Conservation (phyloP, 2,113 vertebrate genomes). For the Syngnathoides biaculeatus region DNA sequence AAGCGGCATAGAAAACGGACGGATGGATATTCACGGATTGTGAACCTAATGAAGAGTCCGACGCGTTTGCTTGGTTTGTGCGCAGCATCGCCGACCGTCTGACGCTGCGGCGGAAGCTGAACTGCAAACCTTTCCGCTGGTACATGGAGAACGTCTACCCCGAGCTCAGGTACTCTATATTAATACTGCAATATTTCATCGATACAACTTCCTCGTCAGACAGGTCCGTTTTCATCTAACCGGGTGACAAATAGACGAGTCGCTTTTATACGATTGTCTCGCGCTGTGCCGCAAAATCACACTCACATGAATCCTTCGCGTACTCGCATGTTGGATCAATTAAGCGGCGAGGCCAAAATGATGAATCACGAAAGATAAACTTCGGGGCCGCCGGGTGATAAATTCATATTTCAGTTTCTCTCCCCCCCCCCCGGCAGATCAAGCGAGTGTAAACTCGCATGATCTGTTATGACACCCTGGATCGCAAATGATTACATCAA, state of each 20-base stretch:
- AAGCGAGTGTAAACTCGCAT: not conserved
- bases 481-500: not conserved
- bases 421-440: not conserved
- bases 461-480: not conserved
- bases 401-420: not conserved
- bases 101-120: conserved; percentile 85
- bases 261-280: not conserved
- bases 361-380: conserved; percentile 5
- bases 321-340: not conserved
- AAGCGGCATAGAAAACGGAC: no score
- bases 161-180: conserved; percentile 82
- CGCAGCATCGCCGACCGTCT: conserved; percentile 84
- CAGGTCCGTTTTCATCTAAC: not conserved
- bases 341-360: not conserved
- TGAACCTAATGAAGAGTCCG: no score
- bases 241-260: not conserved
- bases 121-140: conserved; percentile 97
- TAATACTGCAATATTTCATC: not conserved
- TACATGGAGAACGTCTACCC: conserved; percentile 97
- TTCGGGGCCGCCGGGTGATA: not conserved
- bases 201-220: not conserved
- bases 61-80: no score
- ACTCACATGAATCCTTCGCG: not conserved
- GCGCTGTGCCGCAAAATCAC: not conserved
- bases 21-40: no score